Evolutionary conservation across 2,888 invertebrate species (phyloP), one percentile per base, ranked within the genome.

Genomic region (Balanococcus diminutus): DNA sequence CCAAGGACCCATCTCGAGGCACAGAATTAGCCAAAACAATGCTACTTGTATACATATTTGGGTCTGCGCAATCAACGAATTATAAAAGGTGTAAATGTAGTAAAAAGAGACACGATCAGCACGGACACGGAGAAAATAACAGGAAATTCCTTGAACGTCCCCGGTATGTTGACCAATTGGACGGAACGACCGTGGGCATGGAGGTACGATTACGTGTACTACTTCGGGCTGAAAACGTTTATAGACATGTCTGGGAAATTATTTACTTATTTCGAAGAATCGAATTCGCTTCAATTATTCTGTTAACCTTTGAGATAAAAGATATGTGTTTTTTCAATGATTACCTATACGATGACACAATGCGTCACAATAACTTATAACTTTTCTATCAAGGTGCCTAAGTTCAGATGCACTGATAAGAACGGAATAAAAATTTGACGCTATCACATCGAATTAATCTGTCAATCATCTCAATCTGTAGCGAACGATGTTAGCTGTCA

Each of bases 101-200:
- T 51, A n/a, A 51, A 42, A n/a, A n/a, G n/a, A 51, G 42, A 42
- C 11, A 0, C 19, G 19, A 6, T 19, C n/a, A 19, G 8, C 9
- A 28, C 14, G 9, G 0, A 25, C 5, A 67, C 14, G n/a, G 28
- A 22, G 61, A 14, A 25, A 67, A 67, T 14, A 14, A 28, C 28
- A 67, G 61, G 61, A 67, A 67, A 25, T 67, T 67, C 61, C 61
- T 67, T 51, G 51, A 51, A 51, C 61, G 11, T n/a, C n/a, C 28
- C 61, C 14, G 4, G 28, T 51, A 19, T 51, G 51, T 51, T 51
- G 19, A 67, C 61, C 61, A 67, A 22, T 67, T 67, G 11, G 25
- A 8, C 61, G 61, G 28, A 67, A 67, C 14, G 61, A 11, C 61
- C 25, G 25, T 67, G 25, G 61, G 28, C 25, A n/a, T 67, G 1